Evolutionary conservation across 2,113 vertebrate genomes (phyloP).

Genomic region (Laticauda laticaudata): DNA sequence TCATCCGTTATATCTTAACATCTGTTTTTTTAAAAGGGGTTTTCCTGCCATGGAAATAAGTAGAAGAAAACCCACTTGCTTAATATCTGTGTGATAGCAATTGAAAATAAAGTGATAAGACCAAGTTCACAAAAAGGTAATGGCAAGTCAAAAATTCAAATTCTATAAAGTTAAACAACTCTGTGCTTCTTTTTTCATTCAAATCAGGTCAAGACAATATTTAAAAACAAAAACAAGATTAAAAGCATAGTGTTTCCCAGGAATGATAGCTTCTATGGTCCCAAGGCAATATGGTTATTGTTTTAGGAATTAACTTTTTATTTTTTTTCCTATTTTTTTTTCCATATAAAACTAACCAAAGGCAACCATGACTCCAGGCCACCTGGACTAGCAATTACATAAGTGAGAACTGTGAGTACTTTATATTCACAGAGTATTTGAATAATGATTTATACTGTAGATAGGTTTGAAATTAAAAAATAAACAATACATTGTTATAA

Average conservation of each 20-base stretch:
- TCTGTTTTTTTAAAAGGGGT: background rate
- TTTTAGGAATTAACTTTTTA: background rate
- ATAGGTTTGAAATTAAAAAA: background rate
- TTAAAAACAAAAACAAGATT: background rate
- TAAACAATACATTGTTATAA: background rate
- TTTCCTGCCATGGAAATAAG: background rate
- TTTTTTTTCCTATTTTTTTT: background rate
- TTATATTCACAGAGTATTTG: background rate
- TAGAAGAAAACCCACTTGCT: background rate
- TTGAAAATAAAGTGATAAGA: background rate
- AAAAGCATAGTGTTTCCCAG: background rate
- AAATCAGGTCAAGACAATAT: background rate
- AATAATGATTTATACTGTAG: background rate
- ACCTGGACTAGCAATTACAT: background rate
- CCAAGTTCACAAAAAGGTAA: background rate
- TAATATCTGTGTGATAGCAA: background rate
- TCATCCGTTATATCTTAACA: no score
- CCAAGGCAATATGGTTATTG: background rate
- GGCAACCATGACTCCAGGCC: background rate
- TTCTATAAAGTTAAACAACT: background rate
- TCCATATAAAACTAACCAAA: background rate
- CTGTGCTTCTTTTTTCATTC: background rate
- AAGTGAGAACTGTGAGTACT: background rate
- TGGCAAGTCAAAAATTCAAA: background rate
- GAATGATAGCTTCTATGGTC: no score